Percentiles rank a stretch among this genome's conserved stretches.
Evolutionary conservation across 2,113 vertebrate genomes (phyloP).

Genomic region (Pluvialis apricaria): DNA sequence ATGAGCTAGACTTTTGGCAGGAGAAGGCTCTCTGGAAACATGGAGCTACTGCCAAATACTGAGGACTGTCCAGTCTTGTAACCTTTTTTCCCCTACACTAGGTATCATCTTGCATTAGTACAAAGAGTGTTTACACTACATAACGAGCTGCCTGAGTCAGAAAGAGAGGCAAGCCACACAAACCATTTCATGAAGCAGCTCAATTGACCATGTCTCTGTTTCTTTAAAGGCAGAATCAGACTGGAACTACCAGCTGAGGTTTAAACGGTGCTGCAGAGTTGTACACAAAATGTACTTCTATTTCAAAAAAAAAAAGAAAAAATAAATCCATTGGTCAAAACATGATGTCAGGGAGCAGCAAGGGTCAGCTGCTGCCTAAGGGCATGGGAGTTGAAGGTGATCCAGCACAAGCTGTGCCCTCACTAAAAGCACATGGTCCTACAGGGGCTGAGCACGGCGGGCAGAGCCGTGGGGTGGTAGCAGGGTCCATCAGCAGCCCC

Average conservation of each 20-base stretch:
- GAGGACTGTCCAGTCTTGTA: not conserved
- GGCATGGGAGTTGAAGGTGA: not conserved
- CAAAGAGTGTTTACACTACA: not conserved
- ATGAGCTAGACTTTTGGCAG: not conserved
- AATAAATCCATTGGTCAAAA: not conserved
- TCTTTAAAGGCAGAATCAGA: not conserved
- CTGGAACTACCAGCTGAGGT: not conserved
- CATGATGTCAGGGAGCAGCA: not conserved
- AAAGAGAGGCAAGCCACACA: not conserved
- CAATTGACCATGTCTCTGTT: not conserved
- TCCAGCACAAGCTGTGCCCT: not conserved
- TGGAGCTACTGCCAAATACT: not conserved
- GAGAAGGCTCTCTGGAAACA: not conserved
- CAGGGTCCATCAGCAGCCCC: not conserved
- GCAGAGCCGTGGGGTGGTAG: not conserved
- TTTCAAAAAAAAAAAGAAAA: not conserved
- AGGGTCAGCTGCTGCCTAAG: not conserved
- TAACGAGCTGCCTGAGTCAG: not conserved
- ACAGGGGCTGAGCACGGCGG: accelerated
- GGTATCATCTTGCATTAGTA: not conserved
- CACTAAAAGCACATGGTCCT: accelerated
- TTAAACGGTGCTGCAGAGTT: not conserved
- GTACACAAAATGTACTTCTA: not conserved
- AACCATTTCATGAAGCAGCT: not conserved
- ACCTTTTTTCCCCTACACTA: not conserved